Percentiles rank a stretch among this genome's conserved stretches.
phyloP scores from a whole-genome alignment of 2,113 vertebrate genomes.

The Pelmatolapia mariae region DNA sequence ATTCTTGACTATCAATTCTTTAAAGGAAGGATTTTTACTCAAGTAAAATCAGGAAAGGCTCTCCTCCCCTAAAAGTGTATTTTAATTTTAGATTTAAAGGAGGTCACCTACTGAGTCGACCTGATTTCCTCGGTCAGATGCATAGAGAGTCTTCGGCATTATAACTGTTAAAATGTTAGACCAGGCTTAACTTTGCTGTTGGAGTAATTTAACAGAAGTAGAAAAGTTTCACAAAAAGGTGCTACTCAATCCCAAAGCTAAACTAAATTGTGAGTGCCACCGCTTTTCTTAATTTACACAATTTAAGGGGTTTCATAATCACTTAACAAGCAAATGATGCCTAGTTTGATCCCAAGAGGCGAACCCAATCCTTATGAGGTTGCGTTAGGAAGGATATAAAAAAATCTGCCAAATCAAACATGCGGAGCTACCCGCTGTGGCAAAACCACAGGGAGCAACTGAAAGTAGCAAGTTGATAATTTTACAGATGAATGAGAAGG shows the following conservation, averaged over 20 bases:
- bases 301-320: not conserved
- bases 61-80: not conserved
- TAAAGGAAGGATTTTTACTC: not conserved
- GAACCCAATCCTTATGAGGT: not conserved
- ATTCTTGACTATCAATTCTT: not conserved
- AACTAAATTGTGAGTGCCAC: not conserved
- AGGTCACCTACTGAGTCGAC: not conserved
- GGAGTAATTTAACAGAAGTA: not conserved
- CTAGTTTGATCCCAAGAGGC: not conserved
- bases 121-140: not conserved
- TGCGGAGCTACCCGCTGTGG: not conserved
- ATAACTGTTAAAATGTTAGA: not conserved
- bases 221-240: not conserved
- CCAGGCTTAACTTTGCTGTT: not conserved
- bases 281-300: not conserved
- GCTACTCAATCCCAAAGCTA: not conserved
- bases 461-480: not conserved
- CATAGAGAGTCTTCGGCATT: not conserved
- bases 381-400: not conserved
- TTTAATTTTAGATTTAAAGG: not conserved
- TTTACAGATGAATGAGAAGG: not conserved
- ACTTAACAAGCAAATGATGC: not conserved
- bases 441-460: not conserved
- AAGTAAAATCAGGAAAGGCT: not conserved
- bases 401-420: not conserved